A percentile compares a stretch with the other conserved stretches of the same genome.
These are phyloP conservation scores for Nothocercus nigrocapillus DNA, from an alignment of 2,113 vertebrate species.

Conservation along the genomic window DNA sequence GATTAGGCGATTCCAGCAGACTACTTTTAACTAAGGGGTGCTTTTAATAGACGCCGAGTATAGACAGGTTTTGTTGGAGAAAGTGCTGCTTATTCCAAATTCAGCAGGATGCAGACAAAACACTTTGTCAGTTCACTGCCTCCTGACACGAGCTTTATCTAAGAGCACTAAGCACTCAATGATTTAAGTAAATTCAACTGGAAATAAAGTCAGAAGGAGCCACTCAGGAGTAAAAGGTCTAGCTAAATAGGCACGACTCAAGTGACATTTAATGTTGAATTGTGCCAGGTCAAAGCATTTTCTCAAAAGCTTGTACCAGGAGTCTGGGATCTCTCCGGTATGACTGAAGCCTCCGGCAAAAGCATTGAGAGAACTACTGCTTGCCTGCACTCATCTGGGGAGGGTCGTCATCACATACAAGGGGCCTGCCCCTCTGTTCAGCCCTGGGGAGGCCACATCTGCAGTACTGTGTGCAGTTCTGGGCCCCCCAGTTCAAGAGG, in stretches of 20 bases:
- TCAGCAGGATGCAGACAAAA: constrained; percentile 19
- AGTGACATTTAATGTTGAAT: background rate
- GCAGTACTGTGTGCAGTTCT: too few species aligned
- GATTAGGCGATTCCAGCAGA: constrained; percentile 22
- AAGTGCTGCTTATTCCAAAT: constrained; percentile 22
- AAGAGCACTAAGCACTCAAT: background rate
- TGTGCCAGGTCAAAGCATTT: background rate
- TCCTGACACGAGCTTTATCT: background rate
- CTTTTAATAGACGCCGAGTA: constrained; percentile 26
- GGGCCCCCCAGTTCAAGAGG: too few species aligned
- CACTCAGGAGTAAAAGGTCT: background rate
- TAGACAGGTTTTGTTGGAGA: constrained; percentile 38
- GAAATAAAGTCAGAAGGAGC: background rate
- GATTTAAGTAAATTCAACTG: background rate
- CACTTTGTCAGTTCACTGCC: background rate
- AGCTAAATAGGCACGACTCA: background rate
- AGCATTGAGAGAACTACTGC: background rate
- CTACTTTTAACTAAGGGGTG: background rate
- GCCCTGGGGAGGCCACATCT: too few species aligned
- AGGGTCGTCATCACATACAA: background rate
- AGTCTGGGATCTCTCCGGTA: background rate
- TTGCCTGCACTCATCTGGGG: background rate
- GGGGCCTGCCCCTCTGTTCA: background rate
- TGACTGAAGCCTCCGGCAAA: background rate
- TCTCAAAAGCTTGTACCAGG: background rate